Conservation (phyloP, 2,113 vertebrate species). For the Lipophrys pholis region DNA sequence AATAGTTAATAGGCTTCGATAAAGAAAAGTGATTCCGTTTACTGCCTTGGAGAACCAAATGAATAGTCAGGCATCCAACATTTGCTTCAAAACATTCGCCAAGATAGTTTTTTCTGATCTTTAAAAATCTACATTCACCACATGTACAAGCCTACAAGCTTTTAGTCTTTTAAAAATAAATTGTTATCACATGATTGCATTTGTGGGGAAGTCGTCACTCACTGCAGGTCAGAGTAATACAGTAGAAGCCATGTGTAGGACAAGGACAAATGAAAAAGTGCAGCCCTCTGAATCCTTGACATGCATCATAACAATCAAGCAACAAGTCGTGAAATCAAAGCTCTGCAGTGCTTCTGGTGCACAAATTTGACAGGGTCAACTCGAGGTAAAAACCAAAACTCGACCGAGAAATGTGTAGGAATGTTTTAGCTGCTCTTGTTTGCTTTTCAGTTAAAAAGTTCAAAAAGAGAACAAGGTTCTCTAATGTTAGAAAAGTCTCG, state of each 20-base stretch:
- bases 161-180: not conserved
- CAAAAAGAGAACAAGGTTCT: too few relatives aligned
- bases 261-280: too few relatives aligned
- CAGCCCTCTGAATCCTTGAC: too few relatives aligned
- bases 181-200: not conserved
- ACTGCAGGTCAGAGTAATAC: constrained; percentile 10
- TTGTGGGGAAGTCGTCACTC: not conserved
- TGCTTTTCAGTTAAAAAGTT: too few relatives aligned
- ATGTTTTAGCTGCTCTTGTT: too few relatives aligned
- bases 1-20: constrained; percentile 37
- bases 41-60: not conserved
- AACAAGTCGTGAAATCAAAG: not conserved
- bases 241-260: not conserved
- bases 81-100: not conserved
- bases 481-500: too few relatives aligned
- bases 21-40: constrained; percentile 19
- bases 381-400: too few relatives aligned
- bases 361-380: not conserved
- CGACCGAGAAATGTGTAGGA: too few relatives aligned
- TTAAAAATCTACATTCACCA: not conserved
- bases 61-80: too few relatives aligned
- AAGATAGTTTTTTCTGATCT: not conserved
- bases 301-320: not conserved
- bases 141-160: too few relatives aligned
- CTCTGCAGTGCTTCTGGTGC: not conserved